phyloP scores from a whole-genome alignment of 2,888 invertebrate species.

The Malacosoma neustria region DNA sequence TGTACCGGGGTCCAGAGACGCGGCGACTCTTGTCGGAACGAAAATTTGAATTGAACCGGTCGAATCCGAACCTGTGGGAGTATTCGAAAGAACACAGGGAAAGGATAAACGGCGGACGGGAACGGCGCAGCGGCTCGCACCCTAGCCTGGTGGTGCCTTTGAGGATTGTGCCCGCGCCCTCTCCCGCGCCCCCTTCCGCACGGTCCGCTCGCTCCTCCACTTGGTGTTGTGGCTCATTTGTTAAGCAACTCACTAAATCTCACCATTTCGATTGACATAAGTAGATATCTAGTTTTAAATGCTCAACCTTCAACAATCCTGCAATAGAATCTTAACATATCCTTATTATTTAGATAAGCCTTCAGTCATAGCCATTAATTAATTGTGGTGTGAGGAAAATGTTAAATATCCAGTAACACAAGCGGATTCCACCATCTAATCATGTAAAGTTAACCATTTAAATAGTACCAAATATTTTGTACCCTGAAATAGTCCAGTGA shows the following conservation, averaged over 20 bases:
- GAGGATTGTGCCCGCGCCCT: constrained; percentile 17
- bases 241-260: constrained; percentile 84
- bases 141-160: constrained; percentile 39
- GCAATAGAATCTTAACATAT: background rate
- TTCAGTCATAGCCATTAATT: no score
- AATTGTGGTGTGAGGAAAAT: no score
- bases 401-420: constrained; percentile 21
- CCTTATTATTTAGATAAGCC: no score
- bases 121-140: constrained; percentile 57
- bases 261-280: constrained; percentile 80
- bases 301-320: background rate
- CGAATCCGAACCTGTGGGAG: constrained; percentile 65
- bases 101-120: constrained; percentile 30
- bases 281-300: constrained; percentile 19
- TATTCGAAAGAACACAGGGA: constrained; percentile 41
- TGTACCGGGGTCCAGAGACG: constrained; percentile 49
- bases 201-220: constrained; percentile 77
- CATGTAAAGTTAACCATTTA: background rate
- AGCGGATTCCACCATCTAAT: constrained; percentile 41
- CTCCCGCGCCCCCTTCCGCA: constrained; percentile 33
- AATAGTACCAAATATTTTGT: background rate
- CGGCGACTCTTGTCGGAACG: constrained; percentile 51
- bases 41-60: constrained; percentile 59
- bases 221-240: constrained; percentile 88
- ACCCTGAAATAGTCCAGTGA: no score